Evolutionary conservation across 2,888 invertebrate genomes (phyloP), one percentile per base, ranked within the genome.

Genomic region (Cataglyphis cursor): DNA sequence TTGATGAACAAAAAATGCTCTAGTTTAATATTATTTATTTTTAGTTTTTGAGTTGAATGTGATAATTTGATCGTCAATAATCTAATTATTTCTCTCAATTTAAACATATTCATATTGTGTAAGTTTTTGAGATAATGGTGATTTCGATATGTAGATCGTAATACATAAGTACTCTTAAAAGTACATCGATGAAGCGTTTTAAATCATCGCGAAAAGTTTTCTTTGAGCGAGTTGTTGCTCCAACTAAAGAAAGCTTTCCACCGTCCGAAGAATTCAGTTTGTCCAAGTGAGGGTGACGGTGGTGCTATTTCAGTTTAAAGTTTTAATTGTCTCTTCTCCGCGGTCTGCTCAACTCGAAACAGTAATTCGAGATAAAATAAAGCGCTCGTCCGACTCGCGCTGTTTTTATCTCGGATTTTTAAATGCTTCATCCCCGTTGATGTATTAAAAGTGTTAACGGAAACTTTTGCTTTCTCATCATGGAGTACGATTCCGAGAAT

Each of bases 261-360:
- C 44, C 68, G 41, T 65, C 59, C 78, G 83, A 87, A 83, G 89
- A 90, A 88, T 87, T 82, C 85, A 85, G 88, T 90, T 90, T 87
- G 88, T 81, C 72, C 89, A 84, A 89, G 88, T 88, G 90, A 90
- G 84, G 90, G 85, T 73, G 85, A 78, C 88, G 84, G 62, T 81
- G 85, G 83, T 87, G 85, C 89, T 90, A 82, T 89, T 90, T 90
- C 85, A 89, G 85, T 88, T 84, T 75, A 86, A 90, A 90, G 88
- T 90, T 90, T 90, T 90, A 90, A 90, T 90, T 90, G 90, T 90
- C 89, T 87, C 89, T 82, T 85, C 81, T 76, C 87, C 86, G 86
- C 64, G 87, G 87, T 86, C 83, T 83, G 86, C 81, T 78, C 85
- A 85, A 85, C 86, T 86, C 82, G 82, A 81, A 80, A 82, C 84